Evolutionary conservation across 2,797 vertebrate species (phyloP), one percentile per base, ranked within the genome.

Genomic region (Enteromius paludinosus): DNA sequence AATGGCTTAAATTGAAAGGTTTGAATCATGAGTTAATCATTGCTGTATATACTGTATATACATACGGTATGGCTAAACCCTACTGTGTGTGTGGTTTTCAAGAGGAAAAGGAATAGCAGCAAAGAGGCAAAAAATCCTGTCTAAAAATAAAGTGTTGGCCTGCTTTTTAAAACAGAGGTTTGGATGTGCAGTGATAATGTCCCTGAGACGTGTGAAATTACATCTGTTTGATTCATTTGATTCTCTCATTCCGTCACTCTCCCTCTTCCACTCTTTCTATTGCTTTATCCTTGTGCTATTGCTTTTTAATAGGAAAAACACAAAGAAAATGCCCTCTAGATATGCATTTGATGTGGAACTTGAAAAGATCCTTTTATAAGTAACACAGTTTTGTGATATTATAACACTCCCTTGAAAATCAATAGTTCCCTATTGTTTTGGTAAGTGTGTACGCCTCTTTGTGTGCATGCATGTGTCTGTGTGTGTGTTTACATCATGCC

Each of bases 301-400:
- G 62, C 81, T 54, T 76, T 74, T 68, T 74, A 82, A 76, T 59
- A 75, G 81, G 33, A 35, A 79, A 56, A 80, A 72, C 70, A 78
- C 52, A 79, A 86, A 71, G 23, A 71, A 80, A 83, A 83, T 71
- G 66, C 65, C 86, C 80, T 30, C 88, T 92, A 92, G 92, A 88
- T 86, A 88, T 92, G 87, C 88, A 86, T 83, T 79, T 90, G 84
- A 83, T 92, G 90, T 87, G 85, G 81, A 91, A 90, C 88, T 89
- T 88, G 76, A 91, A 92, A 86, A 89, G 87, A 91, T 93, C 90
- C 90, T 85, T 90, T 93, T 91, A 92, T 90, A 87, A 90, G 87
- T 86, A 74, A 82, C 82, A 84, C 88, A 87, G 85, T 90, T 90
- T 85, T 83, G 79, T 83, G 88, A 54, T 68, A 43, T 89, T 90